A percentile compares a stretch with the other conserved stretches of the same genome.
These are phyloP conservation scores for Noctua comes DNA, from an alignment of 2,888 invertebrate species.

Conservation along the genomic window DNA sequence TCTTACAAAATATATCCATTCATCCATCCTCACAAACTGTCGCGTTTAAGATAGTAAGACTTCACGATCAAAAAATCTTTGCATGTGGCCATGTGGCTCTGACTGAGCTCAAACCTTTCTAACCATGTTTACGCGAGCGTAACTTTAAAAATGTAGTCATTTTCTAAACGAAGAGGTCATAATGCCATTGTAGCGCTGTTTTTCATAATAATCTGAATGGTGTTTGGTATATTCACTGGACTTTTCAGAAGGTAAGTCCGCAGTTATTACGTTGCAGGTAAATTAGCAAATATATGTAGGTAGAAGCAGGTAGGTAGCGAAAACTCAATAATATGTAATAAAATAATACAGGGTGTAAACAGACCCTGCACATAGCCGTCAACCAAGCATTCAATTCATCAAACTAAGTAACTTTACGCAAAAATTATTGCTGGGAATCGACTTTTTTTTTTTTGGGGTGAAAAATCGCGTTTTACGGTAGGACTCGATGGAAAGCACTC, in stretches of 20 bases:
- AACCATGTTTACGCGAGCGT: neutral
- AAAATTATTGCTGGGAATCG: too few relatives aligned
- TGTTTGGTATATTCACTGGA: conserved; percentile 8
- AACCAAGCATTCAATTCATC: too few relatives aligned
- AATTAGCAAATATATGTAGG: neutral
- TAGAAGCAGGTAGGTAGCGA: conserved; percentile 4
- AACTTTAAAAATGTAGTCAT: conserved; percentile 18
- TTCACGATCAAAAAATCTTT: neutral
- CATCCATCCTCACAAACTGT: neutral
- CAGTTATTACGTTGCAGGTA: conserved; percentile 18
- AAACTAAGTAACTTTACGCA: too few relatives aligned
- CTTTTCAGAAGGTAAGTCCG: conserved; percentile 23
- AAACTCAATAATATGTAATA: too few relatives aligned
- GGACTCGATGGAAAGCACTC: too few relatives aligned
- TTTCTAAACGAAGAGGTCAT: conserved; percentile 8
- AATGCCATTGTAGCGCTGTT: neutral
- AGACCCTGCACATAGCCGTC: too few relatives aligned
- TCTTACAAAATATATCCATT: neutral
- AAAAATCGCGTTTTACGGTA: too few relatives aligned
- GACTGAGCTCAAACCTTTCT: neutral
- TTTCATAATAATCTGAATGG: conserved; percentile 7
- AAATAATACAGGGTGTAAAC: too few relatives aligned
- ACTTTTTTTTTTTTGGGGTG: too few relatives aligned
- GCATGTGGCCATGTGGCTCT: neutral
- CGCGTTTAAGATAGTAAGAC: neutral